Percentiles rank a stretch among this genome's conserved stretches.
Conservation (phyloP, 2,113 vertebrate genomes). For the Fregetta grallaria region DNA sequence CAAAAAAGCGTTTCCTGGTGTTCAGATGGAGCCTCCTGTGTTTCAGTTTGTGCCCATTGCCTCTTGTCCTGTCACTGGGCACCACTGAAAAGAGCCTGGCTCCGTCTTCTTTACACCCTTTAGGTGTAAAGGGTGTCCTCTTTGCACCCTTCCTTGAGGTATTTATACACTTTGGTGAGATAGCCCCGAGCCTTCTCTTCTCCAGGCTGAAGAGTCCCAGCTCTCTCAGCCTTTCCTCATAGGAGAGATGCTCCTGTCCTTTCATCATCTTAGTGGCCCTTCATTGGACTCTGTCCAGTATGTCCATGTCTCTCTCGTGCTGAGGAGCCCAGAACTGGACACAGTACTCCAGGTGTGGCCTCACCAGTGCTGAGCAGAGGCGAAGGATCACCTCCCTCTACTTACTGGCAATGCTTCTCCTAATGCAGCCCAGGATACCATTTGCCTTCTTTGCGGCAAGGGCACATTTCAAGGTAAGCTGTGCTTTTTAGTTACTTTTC, state of each 20-base stretch:
- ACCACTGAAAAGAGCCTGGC: background rate
- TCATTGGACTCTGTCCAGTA: background rate
- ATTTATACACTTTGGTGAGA: background rate
- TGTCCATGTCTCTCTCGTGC: background rate
- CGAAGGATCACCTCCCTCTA: background rate
- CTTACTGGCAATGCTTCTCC: background rate
- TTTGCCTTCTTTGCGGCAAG: accelerated
- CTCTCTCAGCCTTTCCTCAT: background rate
- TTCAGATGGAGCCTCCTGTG: background rate
- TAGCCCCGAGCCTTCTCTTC: background rate
- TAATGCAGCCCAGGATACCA: background rate
- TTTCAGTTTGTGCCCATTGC: background rate
- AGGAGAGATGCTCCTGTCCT: background rate
- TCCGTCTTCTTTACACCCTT: background rate
- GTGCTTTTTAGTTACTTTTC: background rate
- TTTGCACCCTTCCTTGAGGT: background rate
- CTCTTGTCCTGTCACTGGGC: background rate
- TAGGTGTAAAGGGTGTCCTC: background rate
- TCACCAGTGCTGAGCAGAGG: background rate
- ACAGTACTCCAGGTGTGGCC: too few species aligned
- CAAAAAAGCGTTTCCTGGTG: background rate
- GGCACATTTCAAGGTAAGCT: background rate
- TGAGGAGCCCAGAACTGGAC: background rate
- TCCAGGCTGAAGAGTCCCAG: background rate
- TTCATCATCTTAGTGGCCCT: background rate